Evolutionary conservation across 23 tunicate species (phyloP).

Genomic region (Phallusia fumigata): DNA sequence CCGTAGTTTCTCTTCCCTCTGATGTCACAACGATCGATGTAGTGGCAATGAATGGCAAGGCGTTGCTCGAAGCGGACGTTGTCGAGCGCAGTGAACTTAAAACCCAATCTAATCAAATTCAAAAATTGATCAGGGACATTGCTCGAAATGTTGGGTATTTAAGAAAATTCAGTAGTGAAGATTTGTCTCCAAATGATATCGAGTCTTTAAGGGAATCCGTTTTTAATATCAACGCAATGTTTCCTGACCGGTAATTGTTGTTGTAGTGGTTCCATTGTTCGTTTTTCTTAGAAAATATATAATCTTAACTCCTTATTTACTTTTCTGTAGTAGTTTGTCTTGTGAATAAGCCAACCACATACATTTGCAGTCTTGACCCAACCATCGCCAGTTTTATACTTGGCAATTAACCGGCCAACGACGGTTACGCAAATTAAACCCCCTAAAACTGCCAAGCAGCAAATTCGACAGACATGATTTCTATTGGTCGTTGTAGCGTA

Average conservation of each 20-base stretch:
- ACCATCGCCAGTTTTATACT: no score
- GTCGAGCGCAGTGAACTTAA: neutral
- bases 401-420: no score
- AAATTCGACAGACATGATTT: no score
- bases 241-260: neutral
- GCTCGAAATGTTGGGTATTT: neutral
- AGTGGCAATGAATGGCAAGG: neutral
- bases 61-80: neutral
- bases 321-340: no score
- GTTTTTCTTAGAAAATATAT: neutral
- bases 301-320: neutral
- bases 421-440: no score
- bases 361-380: no score
- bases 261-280: neutral
- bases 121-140: neutral
- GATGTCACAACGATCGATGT: neutral
- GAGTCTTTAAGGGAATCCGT: neutral
- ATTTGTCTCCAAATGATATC: neutral
- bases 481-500: no score
- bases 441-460: no score
- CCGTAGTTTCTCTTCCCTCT: neutral
- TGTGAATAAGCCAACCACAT: no score
- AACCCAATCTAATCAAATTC: neutral
- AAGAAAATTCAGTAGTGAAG: neutral
- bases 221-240: neutral